Evolutionary conservation across 2,113 vertebrate species (phyloP).

Genomic region (Indicator indicator): DNA sequence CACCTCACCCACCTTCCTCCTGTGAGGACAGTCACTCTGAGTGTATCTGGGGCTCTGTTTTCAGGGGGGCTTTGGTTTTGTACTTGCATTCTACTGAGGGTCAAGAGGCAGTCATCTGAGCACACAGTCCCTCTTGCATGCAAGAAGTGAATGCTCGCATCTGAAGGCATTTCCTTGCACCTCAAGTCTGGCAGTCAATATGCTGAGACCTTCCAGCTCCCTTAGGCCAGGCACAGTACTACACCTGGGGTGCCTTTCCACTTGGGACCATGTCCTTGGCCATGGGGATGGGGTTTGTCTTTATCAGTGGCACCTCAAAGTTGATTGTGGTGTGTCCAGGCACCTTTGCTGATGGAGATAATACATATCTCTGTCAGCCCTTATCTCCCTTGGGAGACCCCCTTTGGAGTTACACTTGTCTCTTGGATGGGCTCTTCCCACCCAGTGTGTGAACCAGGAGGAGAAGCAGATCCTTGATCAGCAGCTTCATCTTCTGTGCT

Average conservation of each 20-base stretch:
- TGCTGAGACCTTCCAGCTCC: background rate
- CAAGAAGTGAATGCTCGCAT: background rate
- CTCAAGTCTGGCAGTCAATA: background rate
- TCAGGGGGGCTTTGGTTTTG: background rate
- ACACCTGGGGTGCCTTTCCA: background rate
- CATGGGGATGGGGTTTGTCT: background rate
- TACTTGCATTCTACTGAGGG: background rate
- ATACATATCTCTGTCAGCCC: background rate
- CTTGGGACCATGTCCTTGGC: background rate
- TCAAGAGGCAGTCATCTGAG: background rate
- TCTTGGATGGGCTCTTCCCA: background rate
- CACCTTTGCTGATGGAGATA: background rate
- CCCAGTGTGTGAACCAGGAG: accelerated
- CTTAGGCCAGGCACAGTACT: too few relatives aligned
- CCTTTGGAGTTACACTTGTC: background rate
- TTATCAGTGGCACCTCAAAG: background rate
- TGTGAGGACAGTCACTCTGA: accelerated
- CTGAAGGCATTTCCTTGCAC: background rate
- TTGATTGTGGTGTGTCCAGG: background rate
- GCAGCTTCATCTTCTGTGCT: background rate
- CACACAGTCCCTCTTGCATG: background rate
- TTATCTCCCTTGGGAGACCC: background rate
- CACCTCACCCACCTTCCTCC: accelerated
- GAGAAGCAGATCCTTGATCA: background rate
- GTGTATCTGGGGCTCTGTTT: background rate